Conservation (phyloP, 53 echinoderm and acorn worm species). For the Zoroaster sp. region DNA sequence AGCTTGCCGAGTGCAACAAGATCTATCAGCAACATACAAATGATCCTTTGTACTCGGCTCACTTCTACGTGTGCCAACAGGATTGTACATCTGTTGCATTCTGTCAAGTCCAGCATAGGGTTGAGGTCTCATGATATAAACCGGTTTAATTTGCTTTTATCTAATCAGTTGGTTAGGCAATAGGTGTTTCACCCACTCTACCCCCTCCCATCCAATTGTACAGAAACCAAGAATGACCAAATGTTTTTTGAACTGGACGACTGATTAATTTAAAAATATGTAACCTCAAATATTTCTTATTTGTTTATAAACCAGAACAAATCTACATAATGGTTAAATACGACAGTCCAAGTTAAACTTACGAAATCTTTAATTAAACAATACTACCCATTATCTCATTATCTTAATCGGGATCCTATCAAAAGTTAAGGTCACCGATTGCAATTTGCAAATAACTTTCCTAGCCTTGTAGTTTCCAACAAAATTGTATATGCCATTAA, state of each 20-base stretch:
- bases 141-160: not conserved
- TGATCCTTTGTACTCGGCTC: too few species aligned
- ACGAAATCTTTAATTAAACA: not conserved
- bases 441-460: not conserved
- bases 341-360: not conserved
- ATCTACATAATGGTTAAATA: slow-evolving; percentile 15
- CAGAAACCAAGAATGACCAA: not conserved
- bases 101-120: too few species aligned
- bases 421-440: not conserved
- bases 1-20: too few species aligned
- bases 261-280: not conserved
- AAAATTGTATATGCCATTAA: not conserved
- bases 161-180: not conserved
- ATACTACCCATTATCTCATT: slow-evolving; percentile 20
- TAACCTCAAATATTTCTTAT: not conserved
- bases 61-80: not conserved
- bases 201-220: not conserved
- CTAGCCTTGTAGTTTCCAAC: not conserved
- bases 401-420: not conserved
- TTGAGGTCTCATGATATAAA: too few species aligned
- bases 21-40: too few species aligned
- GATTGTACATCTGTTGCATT: not conserved
- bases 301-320: not conserved
- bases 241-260: not conserved
- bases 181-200: not conserved